Conservation (phyloP, 1,140 invertebrate genomes). For the Ectropis grisescens region DNA sequence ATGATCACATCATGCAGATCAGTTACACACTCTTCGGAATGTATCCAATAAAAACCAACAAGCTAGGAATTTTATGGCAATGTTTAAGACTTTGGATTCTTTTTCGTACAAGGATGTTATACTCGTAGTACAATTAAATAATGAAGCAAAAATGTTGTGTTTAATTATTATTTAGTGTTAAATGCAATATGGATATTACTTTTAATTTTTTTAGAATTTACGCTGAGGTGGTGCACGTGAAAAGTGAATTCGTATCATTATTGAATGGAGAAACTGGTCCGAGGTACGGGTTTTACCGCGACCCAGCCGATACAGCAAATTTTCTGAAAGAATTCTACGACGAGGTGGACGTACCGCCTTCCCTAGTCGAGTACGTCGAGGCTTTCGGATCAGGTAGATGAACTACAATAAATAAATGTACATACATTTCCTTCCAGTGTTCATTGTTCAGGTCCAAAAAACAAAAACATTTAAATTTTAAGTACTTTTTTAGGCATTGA, state of each 20-base stretch:
- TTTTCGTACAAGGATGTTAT: no score
- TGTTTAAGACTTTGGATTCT: no score
- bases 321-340: conserved; percentile 75
- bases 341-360: conserved; percentile 74
- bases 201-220: conserved; percentile 72
- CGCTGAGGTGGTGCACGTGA: conserved; percentile 76
- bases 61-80: no score
- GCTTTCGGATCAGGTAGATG: conserved; percentile 76
- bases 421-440: conserved; percentile 30
- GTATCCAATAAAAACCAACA: no score
- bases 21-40: no score
- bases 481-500: no score
- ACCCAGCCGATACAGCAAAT: conserved; percentile 57
- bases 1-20: no score
- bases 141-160: conserved; percentile 40
- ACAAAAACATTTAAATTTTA: conserved; percentile 20
- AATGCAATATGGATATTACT: background rate
- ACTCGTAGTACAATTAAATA: no score
- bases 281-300: conserved; percentile 65
- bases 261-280: conserved; percentile 10
- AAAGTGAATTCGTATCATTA: conserved; percentile 62
- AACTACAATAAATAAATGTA: background rate
- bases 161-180: background rate
- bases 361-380: conserved; percentile 78
- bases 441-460: conserved; percentile 31